Evolutionary conservation across 2,113 vertebrate genomes (phyloP), one percentile per base, ranked within the genome.

Genomic region (Perca fluviatilis): DNA sequence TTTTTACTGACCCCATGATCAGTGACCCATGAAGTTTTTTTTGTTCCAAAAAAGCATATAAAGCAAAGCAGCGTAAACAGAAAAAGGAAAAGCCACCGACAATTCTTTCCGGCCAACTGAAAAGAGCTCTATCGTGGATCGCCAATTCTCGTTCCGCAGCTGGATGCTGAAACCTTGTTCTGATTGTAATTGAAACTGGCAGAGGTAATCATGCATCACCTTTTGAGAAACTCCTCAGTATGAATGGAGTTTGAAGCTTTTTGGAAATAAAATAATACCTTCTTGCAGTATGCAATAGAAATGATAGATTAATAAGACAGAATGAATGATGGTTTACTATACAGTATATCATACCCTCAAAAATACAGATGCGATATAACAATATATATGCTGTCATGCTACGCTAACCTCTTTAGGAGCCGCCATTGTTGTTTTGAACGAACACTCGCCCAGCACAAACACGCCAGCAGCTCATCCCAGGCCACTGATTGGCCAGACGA

Each of bases 181-280:
- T 56, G 83, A 90, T 21, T 14, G 63, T 62, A 62, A 89, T 82
- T 84, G 71, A 79, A 82, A 43, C 4, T n/a, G 87, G 77, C 88
- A 49, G 75, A 60, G 6, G 36, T 14, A 85, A 80, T 82, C 76
- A 53, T 30, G 71, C 58, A 33, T 73, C 63, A 12, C 23, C 56
- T 19, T 65, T 58, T 84, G 63, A 49, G 47, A 62, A 79, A 58
- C 23, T 53, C 27, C 19, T 62, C 53, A 58, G 15, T n/a, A 36
- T 67, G 77, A 85, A 74, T 50, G 72, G 56, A 49, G 15, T 16
- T 76, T 9, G 10, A 54, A 58, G 50, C 63, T 62, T 75, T 69
- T 27, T 14, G 64, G 16, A 18, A 47, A 49, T 18, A 58, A 70
- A 86, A 74, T 2, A 30, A 56, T 70, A 21, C 69, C 25, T 47